A percentile compares a stretch with the other conserved stretches of the same genome.
phyloP scores from a whole-genome alignment of 2,888 invertebrate genomes.

The Mythimna lalbum region DNA sequence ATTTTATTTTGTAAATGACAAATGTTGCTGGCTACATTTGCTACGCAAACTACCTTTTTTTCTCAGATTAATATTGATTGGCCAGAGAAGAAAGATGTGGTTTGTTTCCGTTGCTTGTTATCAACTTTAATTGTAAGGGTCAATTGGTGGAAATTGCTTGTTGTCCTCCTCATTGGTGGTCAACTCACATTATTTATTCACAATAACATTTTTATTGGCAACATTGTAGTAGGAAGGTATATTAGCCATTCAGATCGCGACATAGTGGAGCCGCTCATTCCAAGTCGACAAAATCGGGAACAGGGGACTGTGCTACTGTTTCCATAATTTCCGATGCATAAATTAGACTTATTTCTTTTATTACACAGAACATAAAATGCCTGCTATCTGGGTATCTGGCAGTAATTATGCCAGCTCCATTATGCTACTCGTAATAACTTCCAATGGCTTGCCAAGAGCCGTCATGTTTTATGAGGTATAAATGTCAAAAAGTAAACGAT shows the following conservation, averaged over 20 bases:
- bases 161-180: conserved; percentile 21
- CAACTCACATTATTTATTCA: conserved; percentile 41
- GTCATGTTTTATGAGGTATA: conserved; percentile 50
- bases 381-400: conserved; percentile 27
- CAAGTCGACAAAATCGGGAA: not conserved
- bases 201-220: conserved; percentile 20
- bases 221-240: conserved; percentile 2
- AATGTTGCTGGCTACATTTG: not conserved
- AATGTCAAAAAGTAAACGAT: conserved; percentile 45
- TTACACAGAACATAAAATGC: conserved; percentile 13
- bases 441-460: conserved; percentile 48
- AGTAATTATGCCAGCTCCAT: conserved; percentile 36
- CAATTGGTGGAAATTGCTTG: conserved; percentile 52
- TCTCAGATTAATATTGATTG: not conserved
- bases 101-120: conserved; percentile 47
- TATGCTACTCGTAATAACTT: conserved; percentile 47
- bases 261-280: conserved; percentile 5
- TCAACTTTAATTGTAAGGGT: conserved; percentile 51
- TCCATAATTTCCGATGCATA: conserved; percentile 12
- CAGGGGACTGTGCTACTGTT: conserved; percentile 14
- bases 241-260: not conserved
- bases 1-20: conserved; percentile 8
- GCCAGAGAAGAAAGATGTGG: conserved; percentile 24
- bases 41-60: not conserved
- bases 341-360: conserved; percentile 39